Evolutionary conservation across 2,888 invertebrate genomes (phyloP), one percentile per base, ranked within the genome.

Genomic region (Pristionchus exspectatus): DNA sequence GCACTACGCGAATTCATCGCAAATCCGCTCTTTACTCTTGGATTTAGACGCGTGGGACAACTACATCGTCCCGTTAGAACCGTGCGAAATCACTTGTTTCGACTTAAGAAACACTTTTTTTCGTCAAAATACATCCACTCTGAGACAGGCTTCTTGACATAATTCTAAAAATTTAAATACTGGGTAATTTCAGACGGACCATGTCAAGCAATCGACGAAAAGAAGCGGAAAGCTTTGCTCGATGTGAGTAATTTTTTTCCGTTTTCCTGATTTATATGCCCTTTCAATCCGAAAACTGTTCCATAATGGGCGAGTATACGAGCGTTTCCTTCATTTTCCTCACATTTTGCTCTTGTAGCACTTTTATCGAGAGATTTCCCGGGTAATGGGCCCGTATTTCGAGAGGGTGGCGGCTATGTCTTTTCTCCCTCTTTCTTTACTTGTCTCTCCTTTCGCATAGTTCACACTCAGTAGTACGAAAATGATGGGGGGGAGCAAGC

Each of bases 161-260:
- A 72, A 24, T 77, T 77, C 24, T 4, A 77, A 44, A 38, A 38
- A 77, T 18, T 77, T 74, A n/a, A 12, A 69, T 2, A n/a, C 27
- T 69, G 3, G 24, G n/a, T n/a, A 69, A 69, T 83, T 85, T 38
- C 84, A 85, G 84, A 85, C 10, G 84, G 9, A 5, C 59, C 84
- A 5, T 85, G 84, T 24, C 24, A n/a, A 18, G 56, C 84, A 14
- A 85, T 85, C 30, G 84, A 85, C 10, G 84, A 85, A 33, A 59
- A 56, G 59, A 85, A 85, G 84, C 59, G 84, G 9, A 85, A 85
- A 33, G 84, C 56, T 9, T n/a, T 85, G 56, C 50, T 85, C 4
- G 59, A 85, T 30, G 84, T 85, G 59, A 33, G 84, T 59, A 16
- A 18, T 7, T 50, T 2, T 27, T 27, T 63, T n/a, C n/a, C 21